Base-by-base conservation (phyloP, 1,140 invertebrate genomes). In the Papilio xuthus region DNA sequence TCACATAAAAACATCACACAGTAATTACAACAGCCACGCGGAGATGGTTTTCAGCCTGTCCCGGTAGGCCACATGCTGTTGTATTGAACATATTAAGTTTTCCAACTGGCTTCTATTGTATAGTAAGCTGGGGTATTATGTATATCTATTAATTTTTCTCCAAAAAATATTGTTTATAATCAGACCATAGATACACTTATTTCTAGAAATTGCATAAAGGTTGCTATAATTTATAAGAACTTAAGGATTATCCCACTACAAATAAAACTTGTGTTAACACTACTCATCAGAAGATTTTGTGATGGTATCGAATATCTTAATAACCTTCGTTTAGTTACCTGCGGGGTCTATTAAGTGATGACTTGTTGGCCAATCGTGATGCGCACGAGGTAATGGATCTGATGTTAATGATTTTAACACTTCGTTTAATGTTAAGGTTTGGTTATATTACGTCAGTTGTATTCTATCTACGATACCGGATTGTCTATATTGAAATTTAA, bases 331-430 rank as follows among this genome's bases (percentile, higher is more conserved):
- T 26, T 44, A 42, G 37, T 73, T 73, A 73, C 41, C 42, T 26
- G 71, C 23, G 23, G 20, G 20, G 41, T 18, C 23, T 47, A 73
- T 73, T 73, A 73, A 73, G 71, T 73, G 71, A 73, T 73, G 71
- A 73, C 37, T 73, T 41, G 42, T 73, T 73, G 71, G n/a, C 42
- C 26, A 72, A 47, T 72, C 71, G 71, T 73, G 71, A 73, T 44
- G 37, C 42, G 23, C 42, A 15, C 71, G 42, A 73, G 71, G 41
- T 73, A 73, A 73, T 73, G 42, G 71, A 47, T 42, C n/a, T 28
- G 12, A 47, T 72, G 44, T 71, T 37, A 67, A 73, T 73, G 71
- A 50, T 41, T 42, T 67, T 67, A 67, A 67, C 13, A 15, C 60
- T 4, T 67, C 60, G 13, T 28, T 67, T 15, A 67, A 63, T 18